Evolutionary conservation across 1,140 invertebrate species (phyloP).

Genomic region (Philopotamus ludificatus): DNA sequence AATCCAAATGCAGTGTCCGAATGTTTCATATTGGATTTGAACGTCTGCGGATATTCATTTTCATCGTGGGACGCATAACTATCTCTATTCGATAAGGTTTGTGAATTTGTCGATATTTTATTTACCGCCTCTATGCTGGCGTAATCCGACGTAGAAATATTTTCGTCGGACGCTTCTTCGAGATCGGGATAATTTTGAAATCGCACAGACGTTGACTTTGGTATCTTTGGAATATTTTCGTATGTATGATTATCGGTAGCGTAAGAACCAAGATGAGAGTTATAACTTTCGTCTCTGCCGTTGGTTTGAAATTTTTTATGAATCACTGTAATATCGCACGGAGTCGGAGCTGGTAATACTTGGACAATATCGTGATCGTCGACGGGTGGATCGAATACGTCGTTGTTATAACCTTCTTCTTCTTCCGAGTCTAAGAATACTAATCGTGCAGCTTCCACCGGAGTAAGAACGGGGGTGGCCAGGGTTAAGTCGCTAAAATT

Average conservation of each 20-base stretch:
- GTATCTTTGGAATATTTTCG: conserved; percentile 61
- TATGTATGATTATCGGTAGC: conserved; percentile 55
- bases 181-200: conserved; percentile 56
- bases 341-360: conserved; percentile 41
- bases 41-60: conserved; percentile 45
- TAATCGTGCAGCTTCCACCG: conserved; percentile 66
- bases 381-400: conserved; percentile 39
- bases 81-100: conserved; percentile 46
- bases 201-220: conserved; percentile 64
- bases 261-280: conserved; percentile 54
- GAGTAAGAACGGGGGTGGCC: conserved; percentile 66
- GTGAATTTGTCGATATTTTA: conserved; percentile 57
- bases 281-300: conserved; percentile 60
- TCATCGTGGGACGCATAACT: conserved; percentile 47
- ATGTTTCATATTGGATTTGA: conserved; percentile 38
- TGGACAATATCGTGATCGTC: conserved; percentile 39
- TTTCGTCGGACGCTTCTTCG: conserved; percentile 63
- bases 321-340: conserved; percentile 42
- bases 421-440: conserved; percentile 72
- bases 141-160: conserved; percentile 71
- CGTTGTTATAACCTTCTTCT: conserved; percentile 57
- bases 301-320: conserved; percentile 55
- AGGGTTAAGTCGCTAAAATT: conserved; percentile 67
- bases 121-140: conserved; percentile 70
- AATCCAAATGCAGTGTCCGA: conserved; percentile 62